Percentiles rank a stretch among this genome's conserved stretches.
These are phyloP conservation scores for Heterohyrax brucei DNA, from an alignment of 2,797 vertebrate genomes.

Conservation along the genomic window DNA sequence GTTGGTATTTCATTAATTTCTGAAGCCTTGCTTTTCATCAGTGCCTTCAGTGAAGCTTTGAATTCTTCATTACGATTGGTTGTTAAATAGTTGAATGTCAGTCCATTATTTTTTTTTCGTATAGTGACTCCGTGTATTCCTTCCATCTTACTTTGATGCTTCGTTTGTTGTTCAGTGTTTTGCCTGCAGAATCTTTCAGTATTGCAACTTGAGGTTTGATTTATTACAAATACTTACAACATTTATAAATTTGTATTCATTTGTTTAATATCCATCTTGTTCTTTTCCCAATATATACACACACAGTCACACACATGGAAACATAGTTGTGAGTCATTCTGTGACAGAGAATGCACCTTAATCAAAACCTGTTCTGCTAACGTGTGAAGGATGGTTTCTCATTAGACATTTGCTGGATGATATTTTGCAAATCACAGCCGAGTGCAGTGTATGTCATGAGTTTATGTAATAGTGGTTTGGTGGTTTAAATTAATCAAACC, in stretches of 20 bases:
- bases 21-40: too few relatives aligned
- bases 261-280: not conserved
- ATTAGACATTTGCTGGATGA: not conserved
- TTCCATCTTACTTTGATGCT: too few relatives aligned
- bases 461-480: not conserved
- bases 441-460: not conserved
- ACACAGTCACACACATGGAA: not conserved
- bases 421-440: not conserved
- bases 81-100: too few relatives aligned
- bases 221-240: not conserved
- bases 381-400: not conserved
- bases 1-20: too few relatives aligned
- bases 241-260: constrained; percentile 1
- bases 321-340: not conserved
- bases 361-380: not conserved
- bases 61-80: too few relatives aligned
- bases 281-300: not conserved
- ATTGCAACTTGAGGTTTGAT: too few relatives aligned
- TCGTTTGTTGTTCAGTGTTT: too few relatives aligned
- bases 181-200: too few relatives aligned
- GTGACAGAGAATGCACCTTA: not conserved
- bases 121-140: too few relatives aligned
- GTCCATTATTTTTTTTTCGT: too few relatives aligned
- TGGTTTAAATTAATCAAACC: constrained; percentile 20
- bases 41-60: too few relatives aligned